A percentile compares a stretch with the other conserved stretches of the same genome.
These are phyloP conservation scores for Sycobia sp. DNA, from an alignment of 1,140 invertebrate species.

Conservation along the genomic window DNA sequence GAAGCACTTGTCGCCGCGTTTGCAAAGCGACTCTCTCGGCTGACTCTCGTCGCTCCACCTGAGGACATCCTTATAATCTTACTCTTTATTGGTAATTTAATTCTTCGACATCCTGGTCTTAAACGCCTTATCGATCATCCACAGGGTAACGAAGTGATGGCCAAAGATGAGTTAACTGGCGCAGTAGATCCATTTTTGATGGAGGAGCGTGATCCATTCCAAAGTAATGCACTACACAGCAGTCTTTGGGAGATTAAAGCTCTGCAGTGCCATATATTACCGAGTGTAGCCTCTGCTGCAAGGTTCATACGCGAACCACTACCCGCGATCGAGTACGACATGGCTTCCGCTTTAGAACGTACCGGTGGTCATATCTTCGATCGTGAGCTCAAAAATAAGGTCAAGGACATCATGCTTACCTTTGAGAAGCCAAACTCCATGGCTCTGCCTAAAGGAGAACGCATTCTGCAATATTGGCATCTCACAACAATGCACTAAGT, in stretches of 20 bases:
- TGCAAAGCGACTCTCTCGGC: conserved; percentile 83
- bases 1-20: conserved; percentile 92
- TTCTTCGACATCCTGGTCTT: conserved; percentile 85
- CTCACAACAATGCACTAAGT: conserved; percentile 41
- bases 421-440: conserved; percentile 66
- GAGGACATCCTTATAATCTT: conserved; percentile 81
- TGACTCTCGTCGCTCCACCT: conserved; percentile 81
- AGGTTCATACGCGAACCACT: conserved; percentile 72
- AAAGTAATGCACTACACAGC: conserved; percentile 81
- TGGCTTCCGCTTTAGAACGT: conserved; percentile 67
- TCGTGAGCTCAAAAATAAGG: conserved; percentile 67
- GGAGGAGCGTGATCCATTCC: conserved; percentile 77
- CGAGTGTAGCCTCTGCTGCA: conserved; percentile 71
- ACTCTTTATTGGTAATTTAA: conserved; percentile 83
- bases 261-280: conserved; percentile 77
- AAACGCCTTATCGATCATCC: conserved; percentile 75
- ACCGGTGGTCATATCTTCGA: conserved; percentile 69
- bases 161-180: conserved; percentile 38
- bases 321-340: conserved; percentile 71
- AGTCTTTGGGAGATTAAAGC: conserved; percentile 90
- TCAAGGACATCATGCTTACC: conserved; percentile 67
- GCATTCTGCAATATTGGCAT: conserved; percentile 64
- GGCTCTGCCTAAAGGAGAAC: conserved; percentile 59
- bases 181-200: conserved; percentile 80
- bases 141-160: conserved; percentile 52